phyloP scores from a whole-genome alignment of 1,140 invertebrate genomes.

The Drosophila sp. region DNA sequence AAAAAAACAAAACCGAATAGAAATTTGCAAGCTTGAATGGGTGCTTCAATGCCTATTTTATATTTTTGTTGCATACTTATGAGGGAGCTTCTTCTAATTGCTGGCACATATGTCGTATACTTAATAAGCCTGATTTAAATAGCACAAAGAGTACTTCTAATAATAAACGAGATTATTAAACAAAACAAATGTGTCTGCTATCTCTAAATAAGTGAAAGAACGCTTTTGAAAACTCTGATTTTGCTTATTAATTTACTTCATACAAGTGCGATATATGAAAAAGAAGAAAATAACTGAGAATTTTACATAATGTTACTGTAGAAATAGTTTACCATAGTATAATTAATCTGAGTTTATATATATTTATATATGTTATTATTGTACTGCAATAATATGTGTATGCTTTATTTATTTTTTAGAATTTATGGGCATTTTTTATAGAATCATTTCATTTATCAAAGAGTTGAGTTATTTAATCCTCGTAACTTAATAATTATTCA shows the following conservation, averaged over 20 bases:
- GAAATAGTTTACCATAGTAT: too few relatives aligned
- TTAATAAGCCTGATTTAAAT: conserved; percentile 32
- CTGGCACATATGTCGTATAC: conserved; percentile 27
- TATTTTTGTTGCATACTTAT: conserved; percentile 9
- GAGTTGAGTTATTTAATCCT: not conserved
- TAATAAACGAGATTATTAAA: not conserved
- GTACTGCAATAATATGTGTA: too few relatives aligned
- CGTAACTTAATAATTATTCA: not conserved
- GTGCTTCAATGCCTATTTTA: not conserved
- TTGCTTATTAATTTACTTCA: too few relatives aligned
- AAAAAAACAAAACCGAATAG: not conserved
- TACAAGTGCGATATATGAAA: too few relatives aligned
- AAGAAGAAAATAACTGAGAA: too few relatives aligned
- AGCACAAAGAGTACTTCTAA: not conserved
- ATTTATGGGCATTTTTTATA: not conserved
- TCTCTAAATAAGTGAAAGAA: too few relatives aligned
- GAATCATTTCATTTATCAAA: not conserved
- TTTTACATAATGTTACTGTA: too few relatives aligned
- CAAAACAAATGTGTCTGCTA: not conserved
- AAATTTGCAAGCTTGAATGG: not conserved
- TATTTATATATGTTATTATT: too few relatives aligned
- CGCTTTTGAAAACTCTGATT: too few relatives aligned
- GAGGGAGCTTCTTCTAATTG: conserved; percentile 21
- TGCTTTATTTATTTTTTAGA: not conserved
- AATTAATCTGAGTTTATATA: too few relatives aligned